phyloP scores from a whole-genome alignment of 2,113 vertebrate genomes.

The Periophthalmus modestus region DNA sequence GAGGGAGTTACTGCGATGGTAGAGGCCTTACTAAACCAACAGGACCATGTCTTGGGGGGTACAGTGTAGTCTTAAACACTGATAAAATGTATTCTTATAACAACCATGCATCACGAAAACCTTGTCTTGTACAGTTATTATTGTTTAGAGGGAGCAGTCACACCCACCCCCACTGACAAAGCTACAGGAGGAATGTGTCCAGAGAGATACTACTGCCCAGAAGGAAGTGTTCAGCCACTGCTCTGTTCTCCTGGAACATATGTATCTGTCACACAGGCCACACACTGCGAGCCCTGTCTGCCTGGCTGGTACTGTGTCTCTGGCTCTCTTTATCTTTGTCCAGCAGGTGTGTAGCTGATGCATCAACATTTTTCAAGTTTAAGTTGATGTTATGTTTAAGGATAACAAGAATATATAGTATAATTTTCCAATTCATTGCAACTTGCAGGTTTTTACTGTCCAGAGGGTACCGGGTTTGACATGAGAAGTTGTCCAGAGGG shows the following conservation, averaged over 20 bases:
- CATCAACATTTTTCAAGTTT: slow-evolving; percentile 5
- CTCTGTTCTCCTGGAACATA: slow-evolving; percentile 83
- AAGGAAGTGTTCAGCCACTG: slow-evolving; percentile 68
- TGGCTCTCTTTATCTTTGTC: slow-evolving; percentile 79
- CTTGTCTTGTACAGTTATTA: slow-evolving; percentile 64
- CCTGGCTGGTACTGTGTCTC: slow-evolving; percentile 82
- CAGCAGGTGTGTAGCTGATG: slow-evolving; percentile 77
- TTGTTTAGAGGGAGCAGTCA: slow-evolving; percentile 68
- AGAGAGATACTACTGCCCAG: slow-evolving; percentile 77
- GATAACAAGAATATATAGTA: not conserved
- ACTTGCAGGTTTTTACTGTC: slow-evolving; percentile 85
- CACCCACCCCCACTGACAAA: slow-evolving; percentile 68
- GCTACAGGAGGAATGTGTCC: slow-evolving; percentile 79
- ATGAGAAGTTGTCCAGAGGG: slow-evolving; percentile 80
- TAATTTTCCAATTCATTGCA: slow-evolving; percentile 9
- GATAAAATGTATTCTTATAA: not conserved
- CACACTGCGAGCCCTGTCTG: slow-evolving; percentile 80
- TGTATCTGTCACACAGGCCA: slow-evolving; percentile 58
- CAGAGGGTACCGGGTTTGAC: slow-evolving; percentile 75
- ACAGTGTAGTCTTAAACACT: slow-evolving; percentile 5
- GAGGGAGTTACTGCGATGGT: slow-evolving; percentile 77
- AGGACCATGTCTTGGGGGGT: slow-evolving; percentile 82
- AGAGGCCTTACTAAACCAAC: slow-evolving; percentile 71
- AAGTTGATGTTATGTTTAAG: not conserved
- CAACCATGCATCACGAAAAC: not conserved